Evolutionary conservation across 2,797 vertebrate genomes (phyloP).

Genomic region (Chlorospingus flavigularis): DNA sequence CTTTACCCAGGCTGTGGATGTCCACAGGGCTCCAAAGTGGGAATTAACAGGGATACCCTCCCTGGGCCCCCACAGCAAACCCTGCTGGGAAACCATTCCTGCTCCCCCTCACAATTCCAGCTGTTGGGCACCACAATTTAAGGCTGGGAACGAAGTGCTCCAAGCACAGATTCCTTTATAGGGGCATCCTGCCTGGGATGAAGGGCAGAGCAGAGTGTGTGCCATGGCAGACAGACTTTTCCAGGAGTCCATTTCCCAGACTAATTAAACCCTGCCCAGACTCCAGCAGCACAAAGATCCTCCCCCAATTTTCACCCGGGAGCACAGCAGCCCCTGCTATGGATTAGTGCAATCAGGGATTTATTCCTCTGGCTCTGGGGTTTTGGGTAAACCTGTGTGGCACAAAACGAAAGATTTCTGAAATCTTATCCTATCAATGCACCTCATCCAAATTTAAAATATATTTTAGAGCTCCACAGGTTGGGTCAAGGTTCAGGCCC

Average conservation of each 20-base stretch:
- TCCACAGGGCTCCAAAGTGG: rapidly evolving
- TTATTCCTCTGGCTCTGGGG: background rate
- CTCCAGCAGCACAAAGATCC: background rate
- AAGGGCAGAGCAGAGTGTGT: background rate
- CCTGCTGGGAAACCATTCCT: background rate
- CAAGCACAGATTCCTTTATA: background rate
- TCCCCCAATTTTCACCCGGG: rapidly evolving
- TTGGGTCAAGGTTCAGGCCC: background rate
- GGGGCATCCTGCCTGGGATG: rapidly evolving
- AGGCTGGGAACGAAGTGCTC: background rate
- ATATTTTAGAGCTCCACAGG: background rate
- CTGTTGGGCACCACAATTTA: rapidly evolving
- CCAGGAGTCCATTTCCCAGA: background rate
- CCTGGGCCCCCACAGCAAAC: background rate
- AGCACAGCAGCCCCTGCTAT: background rate
- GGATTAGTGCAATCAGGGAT: background rate
- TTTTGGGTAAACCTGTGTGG: background rate
- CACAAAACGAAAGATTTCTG: background rate
- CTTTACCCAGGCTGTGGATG: background rate
- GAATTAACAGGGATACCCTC: background rate
- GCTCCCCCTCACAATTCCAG: rapidly evolving
- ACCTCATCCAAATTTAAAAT: background rate
- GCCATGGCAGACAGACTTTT: background rate
- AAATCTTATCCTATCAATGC: background rate
- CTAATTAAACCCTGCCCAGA: background rate